Base-by-base conservation (phyloP, 2,113 vertebrate genomes). In the Hippoglossus stenolepis region DNA sequence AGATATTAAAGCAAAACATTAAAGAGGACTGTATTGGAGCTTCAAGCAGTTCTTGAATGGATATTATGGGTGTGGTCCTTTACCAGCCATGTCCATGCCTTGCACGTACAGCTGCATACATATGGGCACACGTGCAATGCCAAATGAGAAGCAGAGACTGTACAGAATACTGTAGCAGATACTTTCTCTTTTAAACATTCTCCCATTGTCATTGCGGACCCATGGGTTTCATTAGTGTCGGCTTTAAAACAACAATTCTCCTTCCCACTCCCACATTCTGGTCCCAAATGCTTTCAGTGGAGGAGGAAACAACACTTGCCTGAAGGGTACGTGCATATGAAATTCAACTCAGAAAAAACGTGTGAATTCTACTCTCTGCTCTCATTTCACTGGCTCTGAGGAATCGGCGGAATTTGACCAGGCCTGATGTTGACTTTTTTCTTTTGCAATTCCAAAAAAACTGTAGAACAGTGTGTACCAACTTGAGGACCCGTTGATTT, bases 141-240 rank as follows among this genome's bases (percentile, higher is more conserved):
- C 75, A 75, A 81, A 21, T 65, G 66, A 59, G 60, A 49, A 83
- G 57, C 65, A 76, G 40, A 84, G 15, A 51, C 47, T 43, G 21
- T 75, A 80, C 72, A 23, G 28, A 77, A 73, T 69, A 77, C 59
- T 51, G 65, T 72, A 83, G 75, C 35, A 38, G 73, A 73, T 70
- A 83, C 51, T 77, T 80, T 65, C 66, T 74, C 87, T 86, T 45
- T 89, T 80, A 89, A 84, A 91, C 79, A 80, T 85, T 73, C 56
- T 88, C 56, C 72, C 62, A 70, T 90, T 90, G 89, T 93, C 86
- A 84, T 85, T 11, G 20, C 20, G 35, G 61, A 65, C 92, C 90
- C 90, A 79, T 86, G 92, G 91, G 92, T 83, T 93, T 93, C 87
- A 92, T 92, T 91, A 92, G 85, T 84, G 82, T 77, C 86, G 90